Percentiles rank a stretch among this genome's conserved stretches.
phyloP scores from a whole-genome alignment of 2,797 vertebrate genomes.

The Syncerus caffer region DNA sequence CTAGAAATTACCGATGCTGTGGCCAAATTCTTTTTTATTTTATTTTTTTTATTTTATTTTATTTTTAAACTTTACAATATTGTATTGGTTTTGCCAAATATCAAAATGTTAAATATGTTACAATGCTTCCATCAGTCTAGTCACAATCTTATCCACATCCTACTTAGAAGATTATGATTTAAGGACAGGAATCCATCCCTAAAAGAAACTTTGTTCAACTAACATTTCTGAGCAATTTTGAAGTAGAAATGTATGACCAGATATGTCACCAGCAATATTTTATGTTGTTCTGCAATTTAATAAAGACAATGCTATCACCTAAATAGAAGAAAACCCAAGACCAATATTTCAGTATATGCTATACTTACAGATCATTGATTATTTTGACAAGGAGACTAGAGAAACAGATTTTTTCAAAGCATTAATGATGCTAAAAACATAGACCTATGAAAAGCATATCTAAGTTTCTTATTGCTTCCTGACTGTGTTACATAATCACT shows the following conservation, averaged over 20 bases:
- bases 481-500: neutral
- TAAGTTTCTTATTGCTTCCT: slow-evolving; percentile 1
- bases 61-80: too few species aligned
- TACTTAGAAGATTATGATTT: neutral
- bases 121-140: neutral
- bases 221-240: neutral
- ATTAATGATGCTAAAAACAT: neutral
- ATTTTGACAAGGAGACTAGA: slow-evolving; percentile 12
- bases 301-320: neutral
- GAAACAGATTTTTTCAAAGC: neutral
- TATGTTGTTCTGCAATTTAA: neutral
- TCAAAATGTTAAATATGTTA: neutral
- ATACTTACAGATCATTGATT: neutral
- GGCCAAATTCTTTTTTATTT: neutral
- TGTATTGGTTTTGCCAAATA: too few species aligned
- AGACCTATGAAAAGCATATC: neutral
- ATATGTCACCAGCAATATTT: neutral
- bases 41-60: too few species aligned
- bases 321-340: neutral
- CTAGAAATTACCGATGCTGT: neutral
- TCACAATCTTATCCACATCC: neutral
- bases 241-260: neutral
- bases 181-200: neutral
- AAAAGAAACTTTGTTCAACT: neutral
- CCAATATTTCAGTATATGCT: neutral